Evolutionary conservation across 2,113 vertebrate species (phyloP).

Genomic region (Terrapene triunguis): DNA sequence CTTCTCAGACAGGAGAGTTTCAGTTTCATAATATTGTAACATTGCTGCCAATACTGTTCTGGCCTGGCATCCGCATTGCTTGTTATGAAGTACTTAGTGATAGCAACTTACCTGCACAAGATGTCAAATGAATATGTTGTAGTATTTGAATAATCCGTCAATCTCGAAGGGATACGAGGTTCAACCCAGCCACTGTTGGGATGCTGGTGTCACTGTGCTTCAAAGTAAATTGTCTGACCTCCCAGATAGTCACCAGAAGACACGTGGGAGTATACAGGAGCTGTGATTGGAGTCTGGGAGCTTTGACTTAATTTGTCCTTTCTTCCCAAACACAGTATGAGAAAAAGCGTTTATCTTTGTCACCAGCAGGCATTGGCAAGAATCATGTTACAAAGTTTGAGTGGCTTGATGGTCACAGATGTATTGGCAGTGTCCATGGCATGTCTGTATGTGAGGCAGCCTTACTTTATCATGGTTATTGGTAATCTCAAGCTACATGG

Average conservation of each 20-base stretch:
- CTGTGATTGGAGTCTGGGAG: background rate
- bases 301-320: background rate
- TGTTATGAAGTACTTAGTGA: background rate
- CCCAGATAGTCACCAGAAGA: background rate
- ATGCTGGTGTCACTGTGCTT: background rate
- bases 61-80: background rate
- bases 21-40: background rate
- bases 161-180: fast-evolving
- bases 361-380: background rate
- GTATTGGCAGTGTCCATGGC: background rate
- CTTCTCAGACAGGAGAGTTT: background rate
- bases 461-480: background rate
- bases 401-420: background rate
- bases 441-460: background rate
- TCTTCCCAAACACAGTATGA: background rate
- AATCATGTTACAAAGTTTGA: background rate
- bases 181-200: background rate
- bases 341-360: background rate
- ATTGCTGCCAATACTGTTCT: background rate
- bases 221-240: background rate
- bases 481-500: background rate
- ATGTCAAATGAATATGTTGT: background rate
- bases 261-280: background rate
- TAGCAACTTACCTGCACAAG: background rate
- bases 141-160: fast-evolving